Conservation (phyloP, 1,140 invertebrate species). For the Hirudo medicinalis region DNA sequence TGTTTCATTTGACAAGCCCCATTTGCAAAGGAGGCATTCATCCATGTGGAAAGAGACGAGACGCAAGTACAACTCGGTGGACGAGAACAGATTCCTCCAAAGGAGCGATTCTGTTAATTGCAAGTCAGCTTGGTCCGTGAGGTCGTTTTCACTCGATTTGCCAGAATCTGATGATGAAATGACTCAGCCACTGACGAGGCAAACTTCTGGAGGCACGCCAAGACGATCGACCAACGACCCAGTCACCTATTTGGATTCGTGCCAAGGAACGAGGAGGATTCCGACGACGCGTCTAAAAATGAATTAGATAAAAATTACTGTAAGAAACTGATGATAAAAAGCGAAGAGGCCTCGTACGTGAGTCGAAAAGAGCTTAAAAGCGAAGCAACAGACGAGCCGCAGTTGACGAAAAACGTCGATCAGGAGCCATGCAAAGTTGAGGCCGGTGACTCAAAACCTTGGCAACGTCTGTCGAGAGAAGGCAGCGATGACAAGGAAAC, state of each 20-base stretch:
- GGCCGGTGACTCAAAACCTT: neutral
- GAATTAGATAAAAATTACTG: too few relatives aligned
- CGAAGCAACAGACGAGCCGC: neutral
- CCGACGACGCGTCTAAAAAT: neutral
- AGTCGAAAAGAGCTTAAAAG: neutral
- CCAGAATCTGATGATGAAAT: neutral
- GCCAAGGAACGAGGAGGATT: neutral
- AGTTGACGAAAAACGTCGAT: neutral
- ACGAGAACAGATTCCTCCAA: neutral
- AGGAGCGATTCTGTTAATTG: neutral
- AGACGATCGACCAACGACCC: conserved; percentile 3
- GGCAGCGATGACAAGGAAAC: conserved; percentile 1
- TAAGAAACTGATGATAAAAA: neutral
- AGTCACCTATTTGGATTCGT: conserved; percentile 14
- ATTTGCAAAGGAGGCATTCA: neutral
- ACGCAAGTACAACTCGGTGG: conserved; percentile 1
- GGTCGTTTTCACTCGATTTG: neutral
- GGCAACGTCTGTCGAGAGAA: neutral
- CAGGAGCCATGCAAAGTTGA: neutral
- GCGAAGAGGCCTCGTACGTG: neutral
- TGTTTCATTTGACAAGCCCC: neutral
- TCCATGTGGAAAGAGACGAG: conserved; percentile 8
- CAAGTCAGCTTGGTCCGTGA: neutral
- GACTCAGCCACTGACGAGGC: neutral
- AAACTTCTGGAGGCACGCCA: conserved; percentile 7